A percentile compares a stretch with the other conserved stretches of the same genome.
phyloP scores from a whole-genome alignment of 2,888 invertebrate genomes.

The Oligia strigilis region DNA sequence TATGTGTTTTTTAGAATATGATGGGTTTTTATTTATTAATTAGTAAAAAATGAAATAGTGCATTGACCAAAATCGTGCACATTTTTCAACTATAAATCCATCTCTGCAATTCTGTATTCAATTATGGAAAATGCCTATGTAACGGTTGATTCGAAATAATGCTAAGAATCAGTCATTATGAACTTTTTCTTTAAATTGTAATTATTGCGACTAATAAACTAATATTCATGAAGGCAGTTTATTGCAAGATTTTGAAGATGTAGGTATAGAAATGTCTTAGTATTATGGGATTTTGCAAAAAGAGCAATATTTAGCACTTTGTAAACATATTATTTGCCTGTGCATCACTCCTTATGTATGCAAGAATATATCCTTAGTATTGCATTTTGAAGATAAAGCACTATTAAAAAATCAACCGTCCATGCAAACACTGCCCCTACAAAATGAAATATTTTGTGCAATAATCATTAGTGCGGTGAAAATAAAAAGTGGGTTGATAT shows the following conservation, averaged over 20 bases:
- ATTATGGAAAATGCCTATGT: slow-evolving; percentile 28
- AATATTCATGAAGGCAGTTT: neutral
- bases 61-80: neutral
- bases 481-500: slow-evolving; percentile 79
- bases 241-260: neutral
- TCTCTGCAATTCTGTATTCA: slow-evolving; percentile 39
- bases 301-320: slow-evolving; percentile 15
- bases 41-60: neutral
- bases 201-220: neutral
- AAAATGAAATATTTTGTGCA: slow-evolving; percentile 62
- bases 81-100: slow-evolving; percentile 12
- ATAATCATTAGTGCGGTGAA: slow-evolving; percentile 71
- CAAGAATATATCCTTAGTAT: neutral
- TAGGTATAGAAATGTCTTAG: neutral
- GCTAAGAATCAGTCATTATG: neutral
- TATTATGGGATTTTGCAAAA: neutral
- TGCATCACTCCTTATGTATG: neutral
- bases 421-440: slow-evolving; percentile 23
- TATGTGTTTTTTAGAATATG: neutral
- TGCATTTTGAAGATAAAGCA: neutral
- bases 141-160: slow-evolving; percentile 39
- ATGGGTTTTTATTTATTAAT: neutral
- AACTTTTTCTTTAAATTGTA: neutral
- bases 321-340: neutral
- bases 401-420: slow-evolving; percentile 41